phyloP scores from a whole-genome alignment of 2,113 vertebrate species.

The Pedetes capensis region DNA sequence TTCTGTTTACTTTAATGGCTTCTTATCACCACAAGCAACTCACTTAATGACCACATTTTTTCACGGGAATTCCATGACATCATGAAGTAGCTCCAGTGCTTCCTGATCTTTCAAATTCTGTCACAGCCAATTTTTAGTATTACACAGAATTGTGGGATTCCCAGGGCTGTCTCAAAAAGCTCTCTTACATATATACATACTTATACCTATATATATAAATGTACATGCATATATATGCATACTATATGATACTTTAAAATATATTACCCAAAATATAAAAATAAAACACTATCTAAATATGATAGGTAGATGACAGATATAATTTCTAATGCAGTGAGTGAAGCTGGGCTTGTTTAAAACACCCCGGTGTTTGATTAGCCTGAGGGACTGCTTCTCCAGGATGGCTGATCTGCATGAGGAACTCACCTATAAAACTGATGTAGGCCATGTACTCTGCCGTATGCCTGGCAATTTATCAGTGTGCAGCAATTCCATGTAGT shows the following conservation, averaged over 20 bases:
- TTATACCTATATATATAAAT: fast-evolving
- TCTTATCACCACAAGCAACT: slow-evolving; percentile 83
- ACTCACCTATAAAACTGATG: not conserved
- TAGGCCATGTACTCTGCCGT: fast-evolving
- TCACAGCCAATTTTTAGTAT: slow-evolving; percentile 67
- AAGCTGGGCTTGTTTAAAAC: not conserved
- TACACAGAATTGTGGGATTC: not conserved
- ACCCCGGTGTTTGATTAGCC: not conserved
- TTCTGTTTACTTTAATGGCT: slow-evolving; percentile 85
- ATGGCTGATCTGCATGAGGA: not conserved
- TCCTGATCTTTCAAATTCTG: slow-evolving; percentile 82
- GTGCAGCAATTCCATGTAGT: not conserved
- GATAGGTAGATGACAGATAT: not conserved
- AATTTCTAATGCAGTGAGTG: not conserved
- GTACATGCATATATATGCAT: fast-evolving
- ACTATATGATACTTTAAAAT: not conserved
- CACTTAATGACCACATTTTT: slow-evolving; percentile 85
- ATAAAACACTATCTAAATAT: not conserved
- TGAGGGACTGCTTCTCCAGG: not conserved
- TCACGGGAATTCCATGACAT: slow-evolving; percentile 82
- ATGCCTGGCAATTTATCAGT: not conserved
- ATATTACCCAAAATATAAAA: not conserved
- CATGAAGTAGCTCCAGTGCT: slow-evolving; percentile 75
- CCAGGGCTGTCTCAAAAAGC: not conserved
- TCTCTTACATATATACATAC: fast-evolving